phyloP scores from a whole-genome alignment of 2,797 vertebrate species.

The Nyctalus aviator region DNA sequence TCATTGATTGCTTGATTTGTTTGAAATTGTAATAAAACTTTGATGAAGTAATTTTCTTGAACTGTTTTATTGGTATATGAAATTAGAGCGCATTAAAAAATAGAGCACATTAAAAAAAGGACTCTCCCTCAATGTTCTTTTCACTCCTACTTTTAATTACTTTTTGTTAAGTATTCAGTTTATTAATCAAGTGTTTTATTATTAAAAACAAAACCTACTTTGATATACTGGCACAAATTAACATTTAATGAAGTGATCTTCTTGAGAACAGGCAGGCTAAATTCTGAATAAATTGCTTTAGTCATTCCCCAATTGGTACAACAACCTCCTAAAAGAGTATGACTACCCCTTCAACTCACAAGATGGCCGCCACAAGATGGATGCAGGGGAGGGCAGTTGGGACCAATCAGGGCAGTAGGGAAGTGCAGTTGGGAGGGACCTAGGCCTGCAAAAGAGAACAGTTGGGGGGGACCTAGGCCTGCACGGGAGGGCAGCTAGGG shows the following conservation, averaged over 20 bases:
- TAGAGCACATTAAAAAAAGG: neutral
- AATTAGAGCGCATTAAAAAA: neutral
- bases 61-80: neutral
- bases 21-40: neutral
- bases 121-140: neutral
- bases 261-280: neutral
- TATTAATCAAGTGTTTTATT: neutral
- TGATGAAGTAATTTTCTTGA: neutral
- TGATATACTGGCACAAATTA: neutral
- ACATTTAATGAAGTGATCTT: neutral
- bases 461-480: too few species aligned
- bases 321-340: too few species aligned
- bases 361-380: too few species aligned
- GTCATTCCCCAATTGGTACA: neutral
- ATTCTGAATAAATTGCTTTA: neutral
- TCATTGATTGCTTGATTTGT: neutral
- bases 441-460: too few species aligned
- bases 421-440: too few species aligned
- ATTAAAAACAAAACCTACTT: too few species aligned
- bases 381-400: too few species aligned
- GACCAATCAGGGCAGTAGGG: too few species aligned
- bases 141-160: neutral
- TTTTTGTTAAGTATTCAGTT: neutral
- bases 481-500: too few species aligned
- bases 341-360: too few species aligned